Base-by-base conservation (phyloP, 2,888 invertebrate genomes). In the Pteria penguin region DNA sequence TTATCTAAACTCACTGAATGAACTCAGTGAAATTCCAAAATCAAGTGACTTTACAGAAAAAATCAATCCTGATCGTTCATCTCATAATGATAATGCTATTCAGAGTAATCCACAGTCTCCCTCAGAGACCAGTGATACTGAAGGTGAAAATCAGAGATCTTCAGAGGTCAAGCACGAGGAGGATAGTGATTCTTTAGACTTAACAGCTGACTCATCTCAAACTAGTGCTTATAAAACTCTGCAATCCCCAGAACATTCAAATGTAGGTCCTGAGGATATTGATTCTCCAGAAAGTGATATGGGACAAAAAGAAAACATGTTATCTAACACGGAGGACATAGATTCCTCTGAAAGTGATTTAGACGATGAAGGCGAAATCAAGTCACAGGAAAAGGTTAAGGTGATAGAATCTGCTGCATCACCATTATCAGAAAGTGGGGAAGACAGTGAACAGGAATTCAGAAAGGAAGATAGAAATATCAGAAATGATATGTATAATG, bases 341-440 rank as follows among this genome's bases (percentile, higher is more conserved):
- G 75, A 70, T 26, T 75, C 75, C 3, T 55, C 70, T 11, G 70
- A 75, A 29, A 75, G 69, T 70, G 65, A 70, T 32, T 70, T 65
- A 54, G 73, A 60, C 5, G 62, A 75, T 27, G 60, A 65, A 18
- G 69, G 61, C n/a, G 36, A 24, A 22, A 24, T 33, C 11, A 14
- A 54, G 18, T 33, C n/a, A 24, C 24, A 62, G 26, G 32, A 45
- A 60, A 52, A 60, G 14, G 32, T 32, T 65, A 57, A 55, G 22
- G 31, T 54, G 18, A 4, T 67, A 5, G 67, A 73, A 18, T 67
- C 73, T 18, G 67, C 62, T 62, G 68, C 76, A 60, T 68, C 72
- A 4, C 76, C 76, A 22, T 79, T 81, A 11, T 72, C 80, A 11
- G 80, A 80, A 62, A 75, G 63, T 31, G 78, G 78, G 8, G 18